These are phyloP conservation scores for Eristalis pertinax DNA, from an alignment of 2,888 invertebrate genomes.

Conservation along the genomic window DNA sequence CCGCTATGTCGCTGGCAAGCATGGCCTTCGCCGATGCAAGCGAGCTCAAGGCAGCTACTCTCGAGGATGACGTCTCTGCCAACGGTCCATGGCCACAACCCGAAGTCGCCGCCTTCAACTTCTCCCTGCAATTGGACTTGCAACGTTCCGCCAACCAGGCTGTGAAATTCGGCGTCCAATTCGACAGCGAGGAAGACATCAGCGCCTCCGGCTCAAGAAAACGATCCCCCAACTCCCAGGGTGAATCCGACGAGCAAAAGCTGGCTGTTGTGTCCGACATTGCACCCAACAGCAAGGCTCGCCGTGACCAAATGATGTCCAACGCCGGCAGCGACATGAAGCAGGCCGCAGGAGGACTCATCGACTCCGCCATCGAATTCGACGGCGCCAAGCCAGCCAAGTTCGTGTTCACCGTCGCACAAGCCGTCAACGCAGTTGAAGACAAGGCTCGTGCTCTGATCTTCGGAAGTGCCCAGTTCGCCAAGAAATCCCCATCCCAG, in stretches of 20 bases:
- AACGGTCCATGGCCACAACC: constrained; percentile 45
- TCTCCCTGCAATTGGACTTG: constrained; percentile 65
- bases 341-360: constrained; percentile 76
- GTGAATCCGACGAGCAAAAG: constrained; percentile 61
- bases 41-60: constrained; percentile 38
- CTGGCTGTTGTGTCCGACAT: constrained; percentile 76
- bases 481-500: constrained; percentile 27
- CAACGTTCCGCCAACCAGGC: constrained; percentile 61
- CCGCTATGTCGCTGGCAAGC: constrained; percentile 48
- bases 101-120: constrained; percentile 61
- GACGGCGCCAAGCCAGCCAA: constrained; percentile 83
- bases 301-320: constrained; percentile 83
- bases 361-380: constrained; percentile 83
- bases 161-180: constrained; percentile 67
- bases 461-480: constrained; percentile 78
- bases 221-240: constrained; percentile 43
- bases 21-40: constrained; percentile 59
- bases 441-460: constrained; percentile 83
- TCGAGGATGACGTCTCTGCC: constrained; percentile 27
- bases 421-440: constrained; percentile 84
- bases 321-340: constrained; percentile 83
- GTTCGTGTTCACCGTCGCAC: constrained; percentile 83
- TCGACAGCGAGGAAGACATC: constrained; percentile 52
- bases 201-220: background rate
- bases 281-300: constrained; percentile 81